Conservation (phyloP, 2,797 vertebrate genomes). For the Psittacula derbiana region DNA sequence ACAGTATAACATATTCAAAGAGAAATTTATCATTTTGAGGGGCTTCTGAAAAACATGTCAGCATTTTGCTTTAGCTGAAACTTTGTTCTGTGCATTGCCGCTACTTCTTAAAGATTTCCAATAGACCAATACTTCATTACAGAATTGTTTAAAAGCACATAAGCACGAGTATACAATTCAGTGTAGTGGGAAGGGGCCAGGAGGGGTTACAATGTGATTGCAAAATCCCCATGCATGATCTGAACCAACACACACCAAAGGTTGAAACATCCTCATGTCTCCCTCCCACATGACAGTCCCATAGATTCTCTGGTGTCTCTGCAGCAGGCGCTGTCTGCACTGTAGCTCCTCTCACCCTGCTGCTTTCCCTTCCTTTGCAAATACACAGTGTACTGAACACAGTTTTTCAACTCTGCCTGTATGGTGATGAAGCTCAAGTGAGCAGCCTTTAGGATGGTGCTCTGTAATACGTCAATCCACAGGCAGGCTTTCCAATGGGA, state of each 20-base stretch:
- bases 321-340: background rate
- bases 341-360: background rate
- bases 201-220: background rate
- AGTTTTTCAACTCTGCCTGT: background rate
- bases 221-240: fast-evolving
- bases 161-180: background rate
- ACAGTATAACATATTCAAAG: background rate
- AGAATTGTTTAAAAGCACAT: background rate
- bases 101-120: conserved; percentile 17
- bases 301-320: background rate
- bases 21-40: conserved; percentile 19
- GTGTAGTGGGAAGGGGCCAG: background rate
- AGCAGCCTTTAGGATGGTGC: fast-evolving
- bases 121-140: background rate
- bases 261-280: background rate
- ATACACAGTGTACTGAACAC: background rate
- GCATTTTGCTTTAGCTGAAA: background rate
- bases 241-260: background rate
- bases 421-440: background rate
- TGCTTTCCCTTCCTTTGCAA: background rate
- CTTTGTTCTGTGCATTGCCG: background rate
- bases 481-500: background rate
- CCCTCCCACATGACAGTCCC: fast-evolving
- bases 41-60: conserved; percentile 1
- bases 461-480: fast-evolving